Evolutionary conservation across 2,797 vertebrate genomes (phyloP), one percentile per base, ranked within the genome.

Genomic region (Eupleurogrammus muticus): DNA sequence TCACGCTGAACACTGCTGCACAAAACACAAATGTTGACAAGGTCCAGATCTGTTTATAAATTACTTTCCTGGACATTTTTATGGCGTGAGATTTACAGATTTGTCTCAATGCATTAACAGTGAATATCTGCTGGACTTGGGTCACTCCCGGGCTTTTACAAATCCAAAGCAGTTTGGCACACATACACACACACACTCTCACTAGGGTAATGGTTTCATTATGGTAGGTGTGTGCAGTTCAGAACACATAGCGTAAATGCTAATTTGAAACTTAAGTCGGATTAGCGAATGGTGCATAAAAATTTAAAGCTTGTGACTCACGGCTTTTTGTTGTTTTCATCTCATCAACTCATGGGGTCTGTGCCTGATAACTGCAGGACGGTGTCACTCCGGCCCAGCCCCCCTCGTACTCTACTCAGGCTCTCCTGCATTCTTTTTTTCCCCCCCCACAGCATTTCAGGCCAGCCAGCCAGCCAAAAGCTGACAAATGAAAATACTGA

Each of bases 391-490:
- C 52, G 34, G 44, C 36, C 67, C 34, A 17, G 20, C 20, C 13
- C 28, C n/a, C 34, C 28, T 55, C 20, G 28, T 24, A 58, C 36
- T 40, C 34, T 73, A 53, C 52, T 58, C 57, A 75, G 46, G 66
- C 71, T 70, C 56, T 79, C 34, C 71, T n/a, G 64, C 59, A 24
- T 54, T 63, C 44, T 42, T 36, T 64, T 75, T 85, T 28, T n/a
- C n/a, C n/a, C n/a, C n/a, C n/a, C n/a, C n/a, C 69, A 80, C 56
- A 65, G 75, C 57, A 63, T 73, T 70, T 71, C 38, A 70, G n/a
- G 28, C 28, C 28, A 6, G 66, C 46, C 58, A 77, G 74, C 76
- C 36, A 42, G 71, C 74, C 55, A 63, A 78, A 70, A 58, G 55
- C 68, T 75, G 72, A 76, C 48, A 13, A 84, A 80, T 47, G 49